These are phyloP conservation scores for Coptodon bakossiorum DNA, from an alignment of 2,113 vertebrate species.

Conservation along the genomic window DNA sequence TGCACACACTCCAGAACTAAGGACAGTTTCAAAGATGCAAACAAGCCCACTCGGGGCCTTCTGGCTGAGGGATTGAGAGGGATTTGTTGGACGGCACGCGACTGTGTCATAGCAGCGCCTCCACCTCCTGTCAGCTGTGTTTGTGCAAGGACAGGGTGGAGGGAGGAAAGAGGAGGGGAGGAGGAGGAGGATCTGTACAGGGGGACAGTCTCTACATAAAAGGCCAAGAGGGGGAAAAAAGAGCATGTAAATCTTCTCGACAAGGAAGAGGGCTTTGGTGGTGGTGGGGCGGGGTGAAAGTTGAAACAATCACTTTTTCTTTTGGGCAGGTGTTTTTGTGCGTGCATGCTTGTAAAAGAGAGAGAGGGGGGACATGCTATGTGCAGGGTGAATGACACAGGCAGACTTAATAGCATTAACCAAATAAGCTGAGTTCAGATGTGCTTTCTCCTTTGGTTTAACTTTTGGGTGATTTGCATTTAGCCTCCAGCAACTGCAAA, in stretches of 20 bases:
- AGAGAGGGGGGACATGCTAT: neutral
- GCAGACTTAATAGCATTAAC: slow-evolving; percentile 56
- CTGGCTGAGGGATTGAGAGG: slow-evolving; percentile 44
- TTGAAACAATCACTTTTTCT: slow-evolving; percentile 63
- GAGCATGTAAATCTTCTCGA: slow-evolving; percentile 60
- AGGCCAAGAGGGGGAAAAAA: neutral
- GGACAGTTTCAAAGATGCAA: slow-evolving; percentile 20
- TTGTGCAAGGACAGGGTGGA: slow-evolving; percentile 53
- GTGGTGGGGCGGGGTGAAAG: neutral
- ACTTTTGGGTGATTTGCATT: slow-evolving; percentile 62
- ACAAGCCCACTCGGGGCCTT: slow-evolving; percentile 29
- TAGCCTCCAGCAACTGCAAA: slow-evolving; percentile 20
- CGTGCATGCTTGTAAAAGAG: neutral
- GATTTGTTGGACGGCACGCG: slow-evolving; percentile 68
- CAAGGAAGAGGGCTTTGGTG: slow-evolving; percentile 24
- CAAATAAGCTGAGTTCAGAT: slow-evolving; percentile 55
- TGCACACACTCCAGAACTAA: neutral
- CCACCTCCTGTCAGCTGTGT: slow-evolving; percentile 71
- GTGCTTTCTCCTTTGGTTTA: slow-evolving; percentile 44
- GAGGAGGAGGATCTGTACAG: neutral
- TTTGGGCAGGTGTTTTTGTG: slow-evolving; percentile 59
- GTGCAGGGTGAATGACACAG: slow-evolving; percentile 14
- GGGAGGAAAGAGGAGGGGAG: neutral
- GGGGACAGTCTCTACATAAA: slow-evolving; percentile 26
- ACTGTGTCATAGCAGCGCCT: slow-evolving; percentile 54